Base-by-base conservation (phyloP, 2,888 invertebrate genomes). In the Papilio demoleus region DNA sequence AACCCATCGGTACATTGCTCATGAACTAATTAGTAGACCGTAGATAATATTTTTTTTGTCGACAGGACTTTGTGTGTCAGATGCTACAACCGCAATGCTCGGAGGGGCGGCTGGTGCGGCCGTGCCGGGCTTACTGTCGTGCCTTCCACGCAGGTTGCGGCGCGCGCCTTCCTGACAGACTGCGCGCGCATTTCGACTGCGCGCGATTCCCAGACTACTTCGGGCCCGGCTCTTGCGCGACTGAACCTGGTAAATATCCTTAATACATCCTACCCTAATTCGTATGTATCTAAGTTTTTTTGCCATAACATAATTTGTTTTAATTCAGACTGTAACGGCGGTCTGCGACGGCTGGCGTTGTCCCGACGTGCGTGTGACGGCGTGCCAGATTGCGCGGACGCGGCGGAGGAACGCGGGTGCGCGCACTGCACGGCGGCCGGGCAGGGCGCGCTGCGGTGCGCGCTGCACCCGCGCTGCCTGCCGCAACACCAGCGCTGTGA, bases 61-160 rank as follows among this genome's bases (percentile, higher is more conserved):
- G 76, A 14, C 76, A 92, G 88, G 97, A 98, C 79, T 97, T 98
- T 81, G 95, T 98, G 6, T 98, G 98, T 79, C 96, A 96, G 79
- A 93, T 97, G 71, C 88, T 98, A 58, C 98, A 98, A 83, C 97
- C 98, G 0, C 94, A 95, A 0, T 98, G 98, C 81, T 83, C 87
- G 0, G 93, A 90, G 61, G 94, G 93, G 61, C 93, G 94, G 31
- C 87, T 95, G 69, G 90, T 95, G 70, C 92, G 95, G 17, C 96
- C 97, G 0, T 98, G 98, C 77, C 94, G 96, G 38, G 95, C 96
- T 74, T 97, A 97, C 85, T 98, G 98, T 84, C 94, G 96, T 71
- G 95, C 96, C 65, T 97, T 98, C 83, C 95, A 96, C 94, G 93
- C 94, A 2, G 97, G 97, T 22, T 98, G 98, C 84, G 97, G 97